A percentile compares a stretch with the other conserved stretches of the same genome.
phyloP scores from a whole-genome alignment of 2,888 invertebrate species.

The Cryptus armator region DNA sequence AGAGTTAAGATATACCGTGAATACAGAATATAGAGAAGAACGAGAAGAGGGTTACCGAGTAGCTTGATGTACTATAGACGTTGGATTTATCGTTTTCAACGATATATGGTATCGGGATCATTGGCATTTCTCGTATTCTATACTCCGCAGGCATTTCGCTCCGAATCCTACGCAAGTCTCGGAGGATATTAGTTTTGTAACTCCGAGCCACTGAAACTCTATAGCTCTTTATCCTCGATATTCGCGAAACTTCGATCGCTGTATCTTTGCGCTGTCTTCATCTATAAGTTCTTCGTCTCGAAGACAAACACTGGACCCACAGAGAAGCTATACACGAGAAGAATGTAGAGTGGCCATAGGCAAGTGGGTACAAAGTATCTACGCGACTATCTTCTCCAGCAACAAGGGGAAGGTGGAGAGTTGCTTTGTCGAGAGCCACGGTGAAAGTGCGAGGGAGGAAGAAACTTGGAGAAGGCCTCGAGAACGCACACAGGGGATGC shows the following conservation, averaged over 20 bases:
- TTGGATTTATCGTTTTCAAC: conserved; percentile 57
- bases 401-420: conserved; percentile 10
- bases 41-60: conserved; percentile 14
- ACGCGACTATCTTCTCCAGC: conserved; percentile 16
- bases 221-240: conserved; percentile 41
- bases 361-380: conserved; percentile 21
- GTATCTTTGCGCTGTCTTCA: background rate
- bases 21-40: conserved; percentile 17
- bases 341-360: background rate
- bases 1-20: conserved; percentile 35
- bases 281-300: background rate
- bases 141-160: background rate
- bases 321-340: background rate
- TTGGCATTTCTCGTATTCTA: conserved; percentile 53
- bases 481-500: conserved; percentile 6
- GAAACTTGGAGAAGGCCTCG: conserved; percentile 53
- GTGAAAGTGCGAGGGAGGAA: background rate
- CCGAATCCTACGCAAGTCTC: conserved; percentile 41
- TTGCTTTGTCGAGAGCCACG: background rate
- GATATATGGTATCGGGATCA: conserved; percentile 51
- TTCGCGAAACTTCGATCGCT: conserved; percentile 49
- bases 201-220: conserved; percentile 7
- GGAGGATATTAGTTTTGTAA: conserved; percentile 63
- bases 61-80: conserved; percentile 46
- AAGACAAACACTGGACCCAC: conserved; percentile 1